phyloP scores from a whole-genome alignment of 2,888 invertebrate species.

The Buathra laborator region DNA sequence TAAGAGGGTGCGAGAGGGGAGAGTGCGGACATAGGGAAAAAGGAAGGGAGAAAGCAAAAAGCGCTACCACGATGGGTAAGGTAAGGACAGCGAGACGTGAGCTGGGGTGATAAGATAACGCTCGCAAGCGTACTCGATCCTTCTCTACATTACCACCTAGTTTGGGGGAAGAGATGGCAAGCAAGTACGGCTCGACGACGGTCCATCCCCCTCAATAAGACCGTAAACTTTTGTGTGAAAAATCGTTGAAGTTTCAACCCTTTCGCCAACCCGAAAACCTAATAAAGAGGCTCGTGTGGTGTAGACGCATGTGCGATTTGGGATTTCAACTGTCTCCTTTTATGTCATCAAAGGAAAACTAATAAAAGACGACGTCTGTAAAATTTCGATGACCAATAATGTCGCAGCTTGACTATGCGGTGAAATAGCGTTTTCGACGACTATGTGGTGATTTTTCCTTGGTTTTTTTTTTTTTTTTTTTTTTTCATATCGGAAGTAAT shows the following conservation, averaged over 20 bases:
- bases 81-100: constrained; percentile 60
- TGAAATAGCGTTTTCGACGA: no score
- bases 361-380: no score
- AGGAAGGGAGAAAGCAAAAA: constrained; percentile 23
- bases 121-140: constrained; percentile 72
- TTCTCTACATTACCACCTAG: constrained; percentile 72
- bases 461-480: no score
- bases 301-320: background rate
- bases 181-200: constrained; percentile 51
- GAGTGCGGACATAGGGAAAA: constrained; percentile 11
- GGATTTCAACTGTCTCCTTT: background rate
- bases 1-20: constrained; percentile 33
- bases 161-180: constrained; percentile 44
- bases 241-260: background rate
- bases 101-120: constrained; percentile 78
- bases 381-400: no score
- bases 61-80: constrained; percentile 39
- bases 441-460: no score
- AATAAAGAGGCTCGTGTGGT: background rate
- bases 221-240: constrained; percentile 4
- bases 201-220: background rate
- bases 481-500: no score
- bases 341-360: background rate
- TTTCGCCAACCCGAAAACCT: background rate
- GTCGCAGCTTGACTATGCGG: no score